Base-by-base conservation (phyloP, 2,888 invertebrate genomes). In the Limnephilus auricula region DNA sequence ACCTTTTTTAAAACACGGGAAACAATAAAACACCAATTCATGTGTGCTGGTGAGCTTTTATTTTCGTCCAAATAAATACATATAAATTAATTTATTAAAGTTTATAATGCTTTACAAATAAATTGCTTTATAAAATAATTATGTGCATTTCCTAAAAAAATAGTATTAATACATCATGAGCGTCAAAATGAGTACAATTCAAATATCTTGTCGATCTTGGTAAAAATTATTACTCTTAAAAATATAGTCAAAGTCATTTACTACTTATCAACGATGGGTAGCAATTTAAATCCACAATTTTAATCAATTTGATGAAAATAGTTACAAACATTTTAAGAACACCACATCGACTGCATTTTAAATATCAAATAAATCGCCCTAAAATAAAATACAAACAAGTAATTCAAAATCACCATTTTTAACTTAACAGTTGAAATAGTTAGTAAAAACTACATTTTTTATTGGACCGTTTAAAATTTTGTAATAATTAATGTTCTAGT, bases 1-100 rank as follows among this genome's bases (percentile, higher is more conserved):
- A n/a, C 25, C 65, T 9, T 65, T 25, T 1, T 65, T 25, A 65
- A 65, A 65, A 65, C 25, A 6, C 50, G 18, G 18, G 50, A 79
- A 37, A 78, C 87, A 90, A 80, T 87, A n/a, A 90, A 87, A 90
- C 15, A 80, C 34, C 30, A 15, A 32, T 87, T 80, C 18, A 90
- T 88, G 82, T 89, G 92, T 92, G 92, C 92, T 91, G 34, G 92
- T 92, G 91, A 92, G 92, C 92, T 89, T 92, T 92, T 92, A 92
- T 92, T 92, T 90, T 79, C 40, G 79, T 50, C 79, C 18, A 78
- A 85, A 78, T 90, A 85, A 65, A 90, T 90, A 78, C 37, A 65
- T 79, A 86, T 31, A 85, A 40, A 85, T 79, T 18, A 86, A 80
- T 89, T 40, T 82, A 80, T 89, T 45, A 50, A 80, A 80, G 82